Conservation (phyloP, 2,797 vertebrate species). For the Cynodonichthys magdalenae region DNA sequence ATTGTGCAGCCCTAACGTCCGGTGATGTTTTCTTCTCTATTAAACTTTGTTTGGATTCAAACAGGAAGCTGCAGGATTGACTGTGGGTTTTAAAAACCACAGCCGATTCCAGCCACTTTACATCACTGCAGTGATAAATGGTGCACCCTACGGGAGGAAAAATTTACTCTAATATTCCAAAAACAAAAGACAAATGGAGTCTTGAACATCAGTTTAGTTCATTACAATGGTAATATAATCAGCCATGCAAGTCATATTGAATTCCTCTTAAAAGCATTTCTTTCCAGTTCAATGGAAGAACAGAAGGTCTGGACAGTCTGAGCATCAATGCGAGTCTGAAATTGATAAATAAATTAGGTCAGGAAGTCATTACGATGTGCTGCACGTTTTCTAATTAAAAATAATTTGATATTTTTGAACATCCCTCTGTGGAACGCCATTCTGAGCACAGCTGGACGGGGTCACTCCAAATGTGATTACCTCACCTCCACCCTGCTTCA, state of each 20-base stretch:
- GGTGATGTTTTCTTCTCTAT: neutral
- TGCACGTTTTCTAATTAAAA: too few relatives aligned
- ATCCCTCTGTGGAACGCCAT: conserved; percentile 16
- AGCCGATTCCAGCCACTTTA: neutral
- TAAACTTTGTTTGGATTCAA: neutral
- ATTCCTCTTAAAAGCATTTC: conserved; percentile 32
- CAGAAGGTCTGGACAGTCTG: neutral
- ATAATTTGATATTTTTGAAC: too few relatives aligned
- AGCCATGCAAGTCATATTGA: neutral
- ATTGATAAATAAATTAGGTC: neutral
- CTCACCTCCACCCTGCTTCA: conserved; percentile 15
- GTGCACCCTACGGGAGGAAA: neutral
- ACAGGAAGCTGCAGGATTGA: neutral
- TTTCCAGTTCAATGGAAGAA: neutral
- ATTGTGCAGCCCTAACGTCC: neutral
- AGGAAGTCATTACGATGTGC: neutral
- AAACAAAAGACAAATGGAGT: conserved; percentile 1
- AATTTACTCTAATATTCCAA: neutral
- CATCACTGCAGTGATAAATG: too few relatives aligned
- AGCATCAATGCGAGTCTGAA: neutral
- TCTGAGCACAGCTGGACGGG: conserved; percentile 44
- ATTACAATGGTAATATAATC: neutral
- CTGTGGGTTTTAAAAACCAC: neutral
- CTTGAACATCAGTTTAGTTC: neutral
- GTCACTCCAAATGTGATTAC: conserved; percentile 29